Evolutionary conservation across 2,797 vertebrate genomes (phyloP).

Genomic region (Enteromius viviparus): DNA sequence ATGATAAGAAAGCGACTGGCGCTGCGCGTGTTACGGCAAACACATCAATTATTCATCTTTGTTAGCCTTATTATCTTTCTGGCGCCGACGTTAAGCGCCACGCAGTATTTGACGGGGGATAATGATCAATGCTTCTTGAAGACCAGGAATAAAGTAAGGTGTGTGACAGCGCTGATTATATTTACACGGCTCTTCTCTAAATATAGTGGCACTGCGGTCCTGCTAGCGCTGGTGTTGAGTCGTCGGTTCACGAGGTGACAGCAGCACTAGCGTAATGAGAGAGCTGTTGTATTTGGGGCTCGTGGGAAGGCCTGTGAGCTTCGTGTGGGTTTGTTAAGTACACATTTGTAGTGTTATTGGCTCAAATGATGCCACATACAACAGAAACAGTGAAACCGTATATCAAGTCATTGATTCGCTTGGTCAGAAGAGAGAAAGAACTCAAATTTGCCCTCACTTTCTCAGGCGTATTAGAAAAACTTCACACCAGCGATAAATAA

Average conservation of each 20-base stretch:
- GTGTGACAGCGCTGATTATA: conserved; percentile 66
- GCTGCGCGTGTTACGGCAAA: conserved; percentile 59
- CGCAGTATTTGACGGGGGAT: conserved; percentile 63
- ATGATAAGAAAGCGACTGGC: conserved; percentile 58
- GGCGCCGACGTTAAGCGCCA: conserved; percentile 58
- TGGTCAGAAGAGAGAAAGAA: neutral
- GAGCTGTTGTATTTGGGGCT: conserved; percentile 47
- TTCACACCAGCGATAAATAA: no score
- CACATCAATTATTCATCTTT: conserved; percentile 73
- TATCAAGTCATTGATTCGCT: neutral
- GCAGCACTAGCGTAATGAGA: conserved; percentile 63
- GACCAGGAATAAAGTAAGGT: conserved; percentile 58
- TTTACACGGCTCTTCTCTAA: conserved; percentile 60
- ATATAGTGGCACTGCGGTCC: conserved; percentile 61
- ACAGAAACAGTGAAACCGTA: conserved; percentile 11
- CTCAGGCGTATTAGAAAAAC: no score
- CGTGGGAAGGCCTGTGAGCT: conserved; percentile 46
- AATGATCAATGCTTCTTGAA: conserved; percentile 66
- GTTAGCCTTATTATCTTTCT: conserved; percentile 62
- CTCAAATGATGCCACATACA: conserved; percentile 5
- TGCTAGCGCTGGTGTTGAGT: conserved; percentile 53
- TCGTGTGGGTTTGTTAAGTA: conserved; percentile 53
- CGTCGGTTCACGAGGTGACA: conserved; percentile 59
- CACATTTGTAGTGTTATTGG: conserved; percentile 43
- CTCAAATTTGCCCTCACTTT: no score